Conservation (phyloP, 1,140 invertebrate genomes). For the Drosophila funebris region DNA sequence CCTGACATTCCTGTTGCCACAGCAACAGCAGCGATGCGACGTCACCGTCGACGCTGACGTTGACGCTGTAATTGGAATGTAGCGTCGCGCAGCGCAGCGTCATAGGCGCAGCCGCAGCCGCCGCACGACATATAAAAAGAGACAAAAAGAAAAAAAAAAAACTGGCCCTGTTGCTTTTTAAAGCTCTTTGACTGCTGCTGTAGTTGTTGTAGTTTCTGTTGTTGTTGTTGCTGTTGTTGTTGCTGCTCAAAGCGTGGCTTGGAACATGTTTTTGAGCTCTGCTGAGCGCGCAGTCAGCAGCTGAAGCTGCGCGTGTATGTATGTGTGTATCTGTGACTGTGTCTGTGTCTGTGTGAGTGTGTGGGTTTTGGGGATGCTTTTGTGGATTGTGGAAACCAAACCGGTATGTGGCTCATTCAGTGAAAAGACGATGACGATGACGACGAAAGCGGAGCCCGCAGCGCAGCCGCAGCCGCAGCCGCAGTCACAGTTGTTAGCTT, state of each 20-base stretch:
- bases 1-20: constrained; percentile 41
- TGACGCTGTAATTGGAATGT: constrained; percentile 58
- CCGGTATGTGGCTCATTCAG: constrained; percentile 81
- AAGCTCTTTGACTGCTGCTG: constrained; percentile 43
- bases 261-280: constrained; percentile 57
- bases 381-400: constrained; percentile 73
- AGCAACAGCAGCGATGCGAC: constrained; percentile 4
- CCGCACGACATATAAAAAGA: constrained; percentile 21
- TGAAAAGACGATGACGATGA: constrained; percentile 67
- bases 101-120: constrained; percentile 49
- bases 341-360: constrained; percentile 33
- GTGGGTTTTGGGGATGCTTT: constrained; percentile 80
- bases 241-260: constrained; percentile 43
- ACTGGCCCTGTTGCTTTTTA: constrained; percentile 73
- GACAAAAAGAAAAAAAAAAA: constrained; percentile 40
- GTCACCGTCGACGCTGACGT: constrained; percentile 6
- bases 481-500: neutral
- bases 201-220: constrained; percentile 19
- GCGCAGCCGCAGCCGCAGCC: too few species aligned
- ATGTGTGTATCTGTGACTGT: constrained; percentile 8
- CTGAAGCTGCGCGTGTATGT: neutral
- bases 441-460: constrained; percentile 31
- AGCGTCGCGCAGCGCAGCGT: constrained; percentile 50
- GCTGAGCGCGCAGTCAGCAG: too few species aligned
- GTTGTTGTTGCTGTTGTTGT: constrained; percentile 21